phyloP scores from a whole-genome alignment of 2,113 vertebrate genomes.

The Prolemur simus region DNA sequence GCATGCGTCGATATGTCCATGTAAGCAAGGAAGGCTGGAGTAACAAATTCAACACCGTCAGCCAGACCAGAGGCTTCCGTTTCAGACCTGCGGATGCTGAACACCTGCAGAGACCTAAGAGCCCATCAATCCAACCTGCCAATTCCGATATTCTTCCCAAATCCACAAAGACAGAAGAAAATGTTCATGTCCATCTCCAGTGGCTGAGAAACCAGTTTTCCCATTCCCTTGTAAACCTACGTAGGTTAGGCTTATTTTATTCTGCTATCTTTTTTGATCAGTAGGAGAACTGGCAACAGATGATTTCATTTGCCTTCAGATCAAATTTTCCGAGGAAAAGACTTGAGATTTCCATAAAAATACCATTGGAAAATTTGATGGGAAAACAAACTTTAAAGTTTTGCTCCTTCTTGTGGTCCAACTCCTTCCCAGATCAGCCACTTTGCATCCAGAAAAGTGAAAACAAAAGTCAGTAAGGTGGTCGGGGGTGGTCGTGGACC shows the following conservation, averaged over 20 bases:
- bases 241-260: background rate
- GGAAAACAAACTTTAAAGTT: background rate
- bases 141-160: background rate
- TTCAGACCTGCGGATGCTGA: background rate
- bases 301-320: background rate
- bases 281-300: background rate
- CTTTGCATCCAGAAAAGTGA: background rate
- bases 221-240: background rate
- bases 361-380: background rate
- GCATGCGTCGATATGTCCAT: rapidly evolving
- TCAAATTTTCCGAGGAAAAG: background rate
- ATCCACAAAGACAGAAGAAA: background rate
- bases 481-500: rapidly evolving
- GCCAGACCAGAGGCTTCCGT: background rate
- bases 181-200: no score
- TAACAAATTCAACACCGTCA: no score
- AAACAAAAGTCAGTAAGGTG: background rate
- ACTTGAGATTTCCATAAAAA: background rate
- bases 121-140: background rate
- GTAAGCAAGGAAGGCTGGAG: background rate
- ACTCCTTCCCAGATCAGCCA: background rate
- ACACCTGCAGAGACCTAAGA: background rate
- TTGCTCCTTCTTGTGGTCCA: background rate
- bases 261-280: background rate
- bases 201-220: background rate